phyloP scores from a whole-genome alignment of 2,113 vertebrate genomes.

The Myodes glareolus region DNA sequence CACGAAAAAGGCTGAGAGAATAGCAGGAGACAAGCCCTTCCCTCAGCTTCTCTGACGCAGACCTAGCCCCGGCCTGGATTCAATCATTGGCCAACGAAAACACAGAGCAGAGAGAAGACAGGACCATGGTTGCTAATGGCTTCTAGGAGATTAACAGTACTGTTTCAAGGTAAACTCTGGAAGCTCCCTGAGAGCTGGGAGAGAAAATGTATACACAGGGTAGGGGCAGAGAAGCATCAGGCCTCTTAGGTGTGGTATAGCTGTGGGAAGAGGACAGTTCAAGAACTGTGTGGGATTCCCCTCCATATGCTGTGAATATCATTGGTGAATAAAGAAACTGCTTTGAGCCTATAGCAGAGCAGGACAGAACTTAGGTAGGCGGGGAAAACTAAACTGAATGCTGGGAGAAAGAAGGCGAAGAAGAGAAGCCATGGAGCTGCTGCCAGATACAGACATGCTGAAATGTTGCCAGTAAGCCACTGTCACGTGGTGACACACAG shows the following conservation, averaged over 20 bases:
- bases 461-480: too few species aligned
- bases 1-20: background rate
- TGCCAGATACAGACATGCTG: too few species aligned
- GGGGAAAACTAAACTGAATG: too few species aligned
- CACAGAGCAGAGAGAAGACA: too few species aligned
- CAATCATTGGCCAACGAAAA: background rate
- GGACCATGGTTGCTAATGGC: background rate
- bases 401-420: too few species aligned
- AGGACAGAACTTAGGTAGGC: too few species aligned
- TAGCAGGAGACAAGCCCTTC: background rate
- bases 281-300: too few species aligned
- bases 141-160: background rate
- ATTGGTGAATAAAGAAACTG: too few species aligned
- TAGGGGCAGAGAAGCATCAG: fast-evolving
- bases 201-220: background rate
- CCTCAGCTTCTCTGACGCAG: background rate
- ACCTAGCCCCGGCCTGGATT: background rate
- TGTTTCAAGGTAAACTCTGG: background rate
- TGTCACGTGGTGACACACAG: too few species aligned
- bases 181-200: background rate
- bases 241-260: background rate
- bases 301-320: too few species aligned
- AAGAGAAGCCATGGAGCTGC: too few species aligned
- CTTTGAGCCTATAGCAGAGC: too few species aligned
- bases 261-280: background rate